These are phyloP conservation scores for Amphimedon queenslandica DNA, from an alignment of 37 sponge, comb jelly and placozoan genomes.

Conservation along the genomic window DNA sequence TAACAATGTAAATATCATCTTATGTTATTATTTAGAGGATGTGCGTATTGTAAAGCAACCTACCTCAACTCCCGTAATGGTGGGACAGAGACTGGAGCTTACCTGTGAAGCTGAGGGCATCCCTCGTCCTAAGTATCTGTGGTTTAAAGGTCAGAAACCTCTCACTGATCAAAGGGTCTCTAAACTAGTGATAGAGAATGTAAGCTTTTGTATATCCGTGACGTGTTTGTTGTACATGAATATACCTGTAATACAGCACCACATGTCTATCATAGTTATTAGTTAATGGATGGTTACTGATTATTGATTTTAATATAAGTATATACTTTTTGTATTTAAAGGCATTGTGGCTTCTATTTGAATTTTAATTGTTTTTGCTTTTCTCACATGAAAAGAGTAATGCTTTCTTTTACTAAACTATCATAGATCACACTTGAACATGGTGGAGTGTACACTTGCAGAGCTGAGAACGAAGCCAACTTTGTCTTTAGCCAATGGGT, in stretches of 20 bases:
- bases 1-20: neutral
- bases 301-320: too few relatives aligned
- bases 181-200: slow-evolving; percentile 24
- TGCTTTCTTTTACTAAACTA: too few relatives aligned
- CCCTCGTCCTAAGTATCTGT: slow-evolving; percentile 66
- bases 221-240: too few relatives aligned
- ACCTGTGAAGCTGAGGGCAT: slow-evolving; percentile 68
- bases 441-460: slow-evolving; percentile 71
- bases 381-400: too few relatives aligned
- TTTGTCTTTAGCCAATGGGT: slow-evolving; percentile 69
- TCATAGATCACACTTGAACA: neutral
- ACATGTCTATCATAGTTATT: too few relatives aligned
- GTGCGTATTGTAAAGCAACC: slow-evolving; percentile 61
- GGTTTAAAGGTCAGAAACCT: slow-evolving; percentile 68
- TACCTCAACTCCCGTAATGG: slow-evolving; percentile 31
- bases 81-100: slow-evolving; percentile 48
- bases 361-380: too few relatives aligned
- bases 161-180: slow-evolving; percentile 30
- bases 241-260: too few relatives aligned
- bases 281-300: too few relatives aligned
- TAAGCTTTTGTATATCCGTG: too few relatives aligned
- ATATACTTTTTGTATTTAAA: too few relatives aligned
- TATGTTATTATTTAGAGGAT: slow-evolving; percentile 43
- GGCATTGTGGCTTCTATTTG: too few relatives aligned
- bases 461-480: slow-evolving; percentile 62